These are phyloP conservation scores for Teleiodes luculella DNA, from an alignment of 2,888 invertebrate genomes.

Conservation along the genomic window DNA sequence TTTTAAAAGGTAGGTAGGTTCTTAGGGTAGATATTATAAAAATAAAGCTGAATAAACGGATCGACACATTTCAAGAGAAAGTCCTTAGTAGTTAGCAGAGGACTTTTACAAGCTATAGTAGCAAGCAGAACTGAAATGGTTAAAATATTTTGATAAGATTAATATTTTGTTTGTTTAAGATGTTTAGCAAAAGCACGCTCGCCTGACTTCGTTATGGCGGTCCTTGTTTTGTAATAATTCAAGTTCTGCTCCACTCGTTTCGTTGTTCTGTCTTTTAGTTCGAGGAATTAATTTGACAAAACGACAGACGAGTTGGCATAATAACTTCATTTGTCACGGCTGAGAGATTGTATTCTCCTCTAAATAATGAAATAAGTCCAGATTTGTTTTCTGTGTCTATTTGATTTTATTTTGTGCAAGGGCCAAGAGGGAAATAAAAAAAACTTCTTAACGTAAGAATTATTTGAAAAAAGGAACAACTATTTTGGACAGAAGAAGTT, in stretches of 20 bases:
- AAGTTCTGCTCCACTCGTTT: background rate
- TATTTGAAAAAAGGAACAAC: background rate
- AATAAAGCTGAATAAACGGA: too few relatives aligned
- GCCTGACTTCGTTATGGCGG: conserved; percentile 9
- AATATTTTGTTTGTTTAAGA: conserved; percentile 3
- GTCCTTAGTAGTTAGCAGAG: too few relatives aligned
- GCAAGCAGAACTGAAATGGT: background rate
- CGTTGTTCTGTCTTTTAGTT: background rate
- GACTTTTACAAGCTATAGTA: too few relatives aligned
- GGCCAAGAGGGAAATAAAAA: too few relatives aligned
- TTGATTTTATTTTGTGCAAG: background rate
- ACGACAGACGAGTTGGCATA: background rate
- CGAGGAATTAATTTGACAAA: background rate
- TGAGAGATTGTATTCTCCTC: background rate
- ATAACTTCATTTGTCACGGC: conserved; percentile 5
- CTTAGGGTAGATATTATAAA: too few relatives aligned
- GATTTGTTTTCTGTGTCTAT: background rate
- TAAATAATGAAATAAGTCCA: background rate
- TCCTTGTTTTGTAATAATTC: conserved; percentile 11
- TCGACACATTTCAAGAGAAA: too few relatives aligned
- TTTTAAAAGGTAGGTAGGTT: too few relatives aligned
- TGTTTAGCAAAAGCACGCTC: background rate
- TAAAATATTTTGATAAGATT: conserved; percentile 21
- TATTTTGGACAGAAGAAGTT: background rate
- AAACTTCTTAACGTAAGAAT: too few relatives aligned